Evolutionary conservation across 1,140 invertebrate genomes (phyloP).

Genomic region (Gryllus bimaculatus): DNA sequence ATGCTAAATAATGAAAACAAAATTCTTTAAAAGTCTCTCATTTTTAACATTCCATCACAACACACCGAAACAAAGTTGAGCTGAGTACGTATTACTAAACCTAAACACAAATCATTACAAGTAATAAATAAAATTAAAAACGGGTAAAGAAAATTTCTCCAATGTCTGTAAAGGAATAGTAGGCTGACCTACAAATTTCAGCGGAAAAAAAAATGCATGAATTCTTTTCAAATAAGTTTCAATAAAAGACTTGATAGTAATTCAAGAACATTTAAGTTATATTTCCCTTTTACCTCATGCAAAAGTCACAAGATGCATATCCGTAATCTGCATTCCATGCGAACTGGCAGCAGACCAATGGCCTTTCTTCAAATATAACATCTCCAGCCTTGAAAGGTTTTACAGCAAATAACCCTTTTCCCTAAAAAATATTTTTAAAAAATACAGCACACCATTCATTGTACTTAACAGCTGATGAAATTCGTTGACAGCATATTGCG

Average conservation of each 20-base stretch:
- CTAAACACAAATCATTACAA: neutral
- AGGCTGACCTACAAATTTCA: neutral
- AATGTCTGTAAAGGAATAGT: neutral
- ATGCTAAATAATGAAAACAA: too few relatives aligned
- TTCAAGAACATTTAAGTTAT: neutral
- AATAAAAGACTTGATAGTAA: neutral
- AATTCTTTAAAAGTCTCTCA: too few relatives aligned
- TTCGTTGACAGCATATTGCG: neutral
- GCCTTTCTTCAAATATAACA: constrained; percentile 77
- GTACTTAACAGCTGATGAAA: neutral
- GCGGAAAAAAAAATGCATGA: neutral
- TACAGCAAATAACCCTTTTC: constrained; percentile 73
- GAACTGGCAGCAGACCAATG: constrained; percentile 83
- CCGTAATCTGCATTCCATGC: constrained; percentile 84
- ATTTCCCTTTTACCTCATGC: constrained; percentile 51
- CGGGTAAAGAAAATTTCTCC: neutral
- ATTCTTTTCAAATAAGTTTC: neutral
- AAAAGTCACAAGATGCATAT: constrained; percentile 86
- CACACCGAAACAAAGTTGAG: neutral
- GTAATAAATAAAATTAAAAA: neutral
- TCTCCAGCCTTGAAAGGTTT: constrained; percentile 61
- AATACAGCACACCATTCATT: constrained; percentile 52
- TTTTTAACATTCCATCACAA: too few relatives aligned
- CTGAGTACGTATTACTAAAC: neutral
- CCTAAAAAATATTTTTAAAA: constrained; percentile 68